These are phyloP conservation scores for Drusus annulatus DNA, from an alignment of 1,140 invertebrate genomes.

Conservation along the genomic window DNA sequence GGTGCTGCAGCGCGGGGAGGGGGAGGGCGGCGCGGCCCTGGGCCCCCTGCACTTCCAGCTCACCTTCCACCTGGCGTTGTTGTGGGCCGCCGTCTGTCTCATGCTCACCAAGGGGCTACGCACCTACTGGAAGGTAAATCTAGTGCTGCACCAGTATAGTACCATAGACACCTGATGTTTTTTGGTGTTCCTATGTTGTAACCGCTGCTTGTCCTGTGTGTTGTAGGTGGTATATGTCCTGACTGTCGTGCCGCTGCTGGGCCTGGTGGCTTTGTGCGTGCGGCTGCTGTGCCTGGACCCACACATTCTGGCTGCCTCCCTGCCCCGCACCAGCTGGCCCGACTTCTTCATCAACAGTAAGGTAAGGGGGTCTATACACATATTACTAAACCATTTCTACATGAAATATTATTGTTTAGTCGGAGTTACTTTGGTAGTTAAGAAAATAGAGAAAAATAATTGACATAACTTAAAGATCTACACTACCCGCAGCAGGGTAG, in stretches of 20 bases:
- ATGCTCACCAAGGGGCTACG: slow-evolving; percentile 90
- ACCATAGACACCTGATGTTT: no score
- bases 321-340: slow-evolving; percentile 81
- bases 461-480: no score
- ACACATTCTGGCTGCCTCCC: slow-evolving; percentile 73
- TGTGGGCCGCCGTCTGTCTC: slow-evolving; percentile 93
- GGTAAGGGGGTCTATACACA: slow-evolving; percentile 66
- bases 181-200: no score
- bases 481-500: no score
- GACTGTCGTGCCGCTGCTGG: slow-evolving; percentile 81
- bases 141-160: no score
- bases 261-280: slow-evolving; percentile 80
- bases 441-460: no score
- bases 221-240: slow-evolving; percentile 78
- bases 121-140: slow-evolving; percentile 85
- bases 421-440: no score
- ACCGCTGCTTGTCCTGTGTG: slow-evolving; percentile 53
- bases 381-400: background rate
- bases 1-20: slow-evolving; percentile 81
- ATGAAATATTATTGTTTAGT: no score
- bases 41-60: slow-evolving; percentile 88
- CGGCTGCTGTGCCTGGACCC: slow-evolving; percentile 83
- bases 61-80: slow-evolving; percentile 89
- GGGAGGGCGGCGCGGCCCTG: slow-evolving; percentile 66
- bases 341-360: slow-evolving; percentile 88